Evolutionary conservation across 2,888 invertebrate species (phyloP).

Genomic region (Drosophila gaucha): DNA sequence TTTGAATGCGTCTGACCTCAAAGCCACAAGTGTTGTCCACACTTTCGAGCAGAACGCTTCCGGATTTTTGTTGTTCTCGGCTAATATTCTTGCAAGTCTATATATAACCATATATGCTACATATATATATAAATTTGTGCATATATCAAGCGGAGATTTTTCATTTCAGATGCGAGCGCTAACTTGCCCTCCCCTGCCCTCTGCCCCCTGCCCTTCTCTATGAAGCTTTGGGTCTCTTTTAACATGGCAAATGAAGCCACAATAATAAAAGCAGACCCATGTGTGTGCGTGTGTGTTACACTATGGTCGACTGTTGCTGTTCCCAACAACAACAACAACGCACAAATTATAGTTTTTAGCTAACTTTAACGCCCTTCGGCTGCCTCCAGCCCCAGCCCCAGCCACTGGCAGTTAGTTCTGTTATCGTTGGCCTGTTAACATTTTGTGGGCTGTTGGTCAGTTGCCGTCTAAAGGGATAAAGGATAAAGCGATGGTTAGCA

Average conservation of each 20-base stretch:
- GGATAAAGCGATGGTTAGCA: constrained; percentile 9
- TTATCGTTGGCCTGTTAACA: constrained; percentile 45
- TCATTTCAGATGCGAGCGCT: constrained; percentile 75
- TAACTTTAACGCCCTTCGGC: constrained; percentile 26
- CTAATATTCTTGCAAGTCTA: constrained; percentile 48
- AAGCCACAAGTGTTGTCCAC: constrained; percentile 66
- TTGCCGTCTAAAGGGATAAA: background rate
- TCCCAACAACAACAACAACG: constrained; percentile 2
- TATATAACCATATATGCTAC: constrained; percentile 14
- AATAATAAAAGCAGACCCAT: constrained; percentile 68
- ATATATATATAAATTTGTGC: constrained; percentile 18
- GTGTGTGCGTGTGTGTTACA: constrained; percentile 10
- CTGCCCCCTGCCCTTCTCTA: background rate
- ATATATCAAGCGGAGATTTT: constrained; percentile 64
- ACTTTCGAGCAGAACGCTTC: constrained; percentile 13
- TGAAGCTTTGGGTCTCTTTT: constrained; percentile 44
- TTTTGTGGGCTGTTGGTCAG: constrained; percentile 24
- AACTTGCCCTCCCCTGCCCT: constrained; percentile 32
- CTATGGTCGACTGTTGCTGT: background rate
- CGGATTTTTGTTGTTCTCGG: constrained; percentile 11
- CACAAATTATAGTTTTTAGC: constrained; percentile 75
- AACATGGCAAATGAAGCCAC: constrained; percentile 79
- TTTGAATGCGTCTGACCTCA: constrained; percentile 13
- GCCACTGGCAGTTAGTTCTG: constrained; percentile 3
- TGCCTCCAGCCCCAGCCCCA: background rate